Conservation (phyloP, 2,888 invertebrate genomes). For the Andrena hattorfiana region DNA sequence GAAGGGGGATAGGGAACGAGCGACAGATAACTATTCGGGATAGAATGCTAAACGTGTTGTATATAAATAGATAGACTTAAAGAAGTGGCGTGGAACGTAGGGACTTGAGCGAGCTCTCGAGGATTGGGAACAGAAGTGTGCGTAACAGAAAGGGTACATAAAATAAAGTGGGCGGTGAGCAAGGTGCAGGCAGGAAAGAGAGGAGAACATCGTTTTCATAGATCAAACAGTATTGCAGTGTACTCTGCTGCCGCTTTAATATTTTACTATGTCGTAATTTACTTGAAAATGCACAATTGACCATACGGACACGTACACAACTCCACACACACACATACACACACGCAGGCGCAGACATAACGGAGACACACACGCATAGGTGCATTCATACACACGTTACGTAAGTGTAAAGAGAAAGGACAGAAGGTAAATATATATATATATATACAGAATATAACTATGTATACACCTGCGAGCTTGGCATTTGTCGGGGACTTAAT, state of each 20-base stretch:
- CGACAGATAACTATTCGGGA: constrained; percentile 63
- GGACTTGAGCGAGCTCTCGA: background rate
- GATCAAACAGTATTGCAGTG: constrained; percentile 73
- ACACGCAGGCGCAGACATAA: constrained; percentile 26
- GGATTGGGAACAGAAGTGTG: background rate
- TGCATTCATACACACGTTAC: constrained; percentile 30
- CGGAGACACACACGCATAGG: background rate
- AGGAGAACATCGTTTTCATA: constrained; percentile 70
- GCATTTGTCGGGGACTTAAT: constrained; percentile 64
- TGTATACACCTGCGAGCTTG: constrained; percentile 66
- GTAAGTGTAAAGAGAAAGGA: constrained; percentile 38
- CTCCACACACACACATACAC: constrained; percentile 16
- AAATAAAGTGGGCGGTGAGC: constrained; percentile 24
- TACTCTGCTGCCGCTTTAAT: constrained; percentile 73
- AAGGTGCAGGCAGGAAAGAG: constrained; percentile 47
- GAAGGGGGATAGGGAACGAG: background rate
- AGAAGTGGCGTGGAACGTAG: background rate
- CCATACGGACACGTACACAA: constrained; percentile 57
- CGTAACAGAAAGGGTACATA: background rate
- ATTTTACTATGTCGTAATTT: constrained; percentile 72
- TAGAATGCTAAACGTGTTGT: constrained; percentile 76
- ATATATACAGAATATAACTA: constrained; percentile 27
- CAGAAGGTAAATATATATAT: constrained; percentile 23
- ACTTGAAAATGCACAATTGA: constrained; percentile 77
- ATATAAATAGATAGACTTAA: constrained; percentile 71